These are phyloP conservation scores for Melopsittacus undulatus DNA, from an alignment of 2,797 vertebrate genomes.

Conservation along the genomic window DNA sequence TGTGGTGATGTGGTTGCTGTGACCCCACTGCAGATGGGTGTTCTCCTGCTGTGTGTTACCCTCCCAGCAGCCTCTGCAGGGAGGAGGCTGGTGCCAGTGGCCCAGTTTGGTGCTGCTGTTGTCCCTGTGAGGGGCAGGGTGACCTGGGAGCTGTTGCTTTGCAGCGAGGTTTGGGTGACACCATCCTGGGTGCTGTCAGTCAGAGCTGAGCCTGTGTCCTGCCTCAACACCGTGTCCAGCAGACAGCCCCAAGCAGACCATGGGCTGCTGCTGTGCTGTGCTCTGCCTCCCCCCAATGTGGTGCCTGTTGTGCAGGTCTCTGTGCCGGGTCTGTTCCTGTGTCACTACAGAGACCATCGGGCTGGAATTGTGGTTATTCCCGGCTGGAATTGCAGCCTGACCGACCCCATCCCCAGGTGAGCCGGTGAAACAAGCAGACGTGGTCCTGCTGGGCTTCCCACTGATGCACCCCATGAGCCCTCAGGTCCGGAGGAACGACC, in stretches of 20 bases:
- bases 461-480: conserved; percentile 84
- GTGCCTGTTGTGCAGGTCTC: background rate
- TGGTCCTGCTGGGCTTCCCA: conserved; percentile 89
- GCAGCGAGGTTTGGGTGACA: background rate
- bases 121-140: background rate
- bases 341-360: rapidly evolving
- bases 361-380: too few species aligned
- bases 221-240: background rate
- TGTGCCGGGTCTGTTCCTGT: rapidly evolving
- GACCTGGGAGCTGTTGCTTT: background rate
- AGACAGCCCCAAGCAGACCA: background rate
- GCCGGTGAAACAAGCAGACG: conserved; percentile 92
- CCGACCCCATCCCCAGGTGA: conserved; percentile 74
- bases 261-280: background rate
- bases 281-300: background rate
- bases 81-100: too few species aligned
- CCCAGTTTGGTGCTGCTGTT: too few species aligned
- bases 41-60: rapidly evolving
- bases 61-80: too few species aligned
- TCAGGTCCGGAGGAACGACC: conserved; percentile 87
- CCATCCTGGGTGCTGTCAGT: background rate
- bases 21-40: background rate
- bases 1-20: background rate
- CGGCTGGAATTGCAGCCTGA: rapidly evolving
- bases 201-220: background rate